Evolutionary conservation across 1,140 invertebrate species (phyloP).

Genomic region (Tenebrio molitor): DNA sequence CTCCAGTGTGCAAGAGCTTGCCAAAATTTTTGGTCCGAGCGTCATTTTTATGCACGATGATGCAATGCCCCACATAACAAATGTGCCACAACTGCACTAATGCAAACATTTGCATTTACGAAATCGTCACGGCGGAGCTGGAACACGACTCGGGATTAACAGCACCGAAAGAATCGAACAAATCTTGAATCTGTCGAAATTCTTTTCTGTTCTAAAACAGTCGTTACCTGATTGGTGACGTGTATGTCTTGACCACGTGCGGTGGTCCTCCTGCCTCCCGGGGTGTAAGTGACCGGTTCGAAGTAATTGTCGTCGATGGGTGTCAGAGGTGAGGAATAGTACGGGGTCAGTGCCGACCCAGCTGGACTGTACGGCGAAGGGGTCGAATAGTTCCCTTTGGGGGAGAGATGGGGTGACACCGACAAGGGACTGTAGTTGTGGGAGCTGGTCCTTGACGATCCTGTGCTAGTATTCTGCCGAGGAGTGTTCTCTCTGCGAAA

Average conservation of each 20-base stretch:
- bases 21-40: no score
- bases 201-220: neutral
- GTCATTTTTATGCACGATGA: no score
- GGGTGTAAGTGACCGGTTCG: slow-evolving; percentile 52
- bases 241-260: slow-evolving; percentile 57
- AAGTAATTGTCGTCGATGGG: slow-evolving; percentile 61
- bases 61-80: no score
- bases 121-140: no score
- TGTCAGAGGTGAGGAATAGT: slow-evolving; percentile 61
- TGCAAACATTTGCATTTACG: no score
- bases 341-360: slow-evolving; percentile 59
- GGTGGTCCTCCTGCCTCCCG: slow-evolving; percentile 29
- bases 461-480: slow-evolving; percentile 59
- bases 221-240: slow-evolving; percentile 62
- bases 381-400: slow-evolving; percentile 50
- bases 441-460: slow-evolving; percentile 61
- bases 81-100: no score
- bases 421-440: slow-evolving; percentile 64
- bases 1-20: no score
- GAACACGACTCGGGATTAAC: no score
- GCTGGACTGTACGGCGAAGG: slow-evolving; percentile 58
- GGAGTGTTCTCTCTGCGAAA: slow-evolving; percentile 59
- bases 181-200: no score
- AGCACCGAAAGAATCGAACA: no score
- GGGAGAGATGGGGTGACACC: slow-evolving; percentile 64